A percentile compares a stretch with the other conserved stretches of the same genome.
phyloP scores from a whole-genome alignment of 2,797 vertebrate genomes.

The Pteronotus mesoamericanus region DNA sequence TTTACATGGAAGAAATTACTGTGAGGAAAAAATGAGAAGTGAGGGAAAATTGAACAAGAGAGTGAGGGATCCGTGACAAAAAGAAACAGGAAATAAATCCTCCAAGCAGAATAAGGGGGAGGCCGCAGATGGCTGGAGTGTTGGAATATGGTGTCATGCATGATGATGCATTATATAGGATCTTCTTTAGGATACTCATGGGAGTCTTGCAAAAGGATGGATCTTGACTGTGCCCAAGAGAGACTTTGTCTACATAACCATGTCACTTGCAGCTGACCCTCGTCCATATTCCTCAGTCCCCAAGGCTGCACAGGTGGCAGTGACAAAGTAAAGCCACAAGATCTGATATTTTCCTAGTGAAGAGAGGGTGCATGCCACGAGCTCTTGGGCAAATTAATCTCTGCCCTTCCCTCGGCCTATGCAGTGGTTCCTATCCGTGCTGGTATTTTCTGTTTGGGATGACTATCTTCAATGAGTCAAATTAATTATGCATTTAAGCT shows the following conservation, averaged over 20 bases:
- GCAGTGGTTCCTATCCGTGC: no score
- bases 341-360: background rate
- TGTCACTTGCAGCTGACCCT: background rate
- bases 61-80: background rate
- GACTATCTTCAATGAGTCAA: background rate
- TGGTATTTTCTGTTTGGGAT: background rate
- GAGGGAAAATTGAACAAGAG: background rate
- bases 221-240: background rate
- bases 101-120: background rate
- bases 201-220: background rate
- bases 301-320: background rate
- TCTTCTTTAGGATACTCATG: background rate
- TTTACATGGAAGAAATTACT: background rate
- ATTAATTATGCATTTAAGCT: background rate
- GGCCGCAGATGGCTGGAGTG: accelerated
- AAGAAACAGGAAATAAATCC: background rate
- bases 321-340: background rate
- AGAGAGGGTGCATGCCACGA: background rate
- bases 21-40: background rate
- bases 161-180: background rate
- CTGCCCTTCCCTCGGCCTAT: background rate
- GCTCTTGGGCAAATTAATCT: background rate
- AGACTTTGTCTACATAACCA: background rate
- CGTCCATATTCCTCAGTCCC: background rate
- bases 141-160: accelerated